Evolutionary conservation across 2,797 vertebrate genomes (phyloP).

Genomic region (Molossus molossus): DNA sequence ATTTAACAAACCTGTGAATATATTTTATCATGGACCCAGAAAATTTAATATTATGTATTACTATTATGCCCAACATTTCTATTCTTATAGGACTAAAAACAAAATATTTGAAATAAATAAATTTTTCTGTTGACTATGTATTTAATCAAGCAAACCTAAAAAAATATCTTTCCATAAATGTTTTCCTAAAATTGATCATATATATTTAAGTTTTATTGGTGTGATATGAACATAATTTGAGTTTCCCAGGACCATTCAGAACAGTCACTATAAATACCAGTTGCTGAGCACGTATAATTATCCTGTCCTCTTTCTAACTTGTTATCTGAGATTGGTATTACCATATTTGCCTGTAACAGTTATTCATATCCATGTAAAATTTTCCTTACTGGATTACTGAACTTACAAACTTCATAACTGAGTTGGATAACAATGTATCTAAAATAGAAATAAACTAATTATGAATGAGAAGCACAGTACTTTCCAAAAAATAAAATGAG

Average conservation of each 20-base stretch:
- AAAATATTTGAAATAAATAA: background rate
- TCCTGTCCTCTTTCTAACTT: background rate
- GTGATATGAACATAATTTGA: conserved; percentile 19
- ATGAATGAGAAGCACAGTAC: background rate
- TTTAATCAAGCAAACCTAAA: background rate
- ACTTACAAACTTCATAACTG: background rate
- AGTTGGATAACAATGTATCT: background rate
- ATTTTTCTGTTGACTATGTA: conserved; percentile 8
- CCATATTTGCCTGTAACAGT: background rate
- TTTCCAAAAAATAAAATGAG: background rate
- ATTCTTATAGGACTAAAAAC: conserved; percentile 20
- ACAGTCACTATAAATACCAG: background rate
- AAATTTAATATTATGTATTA: conserved; percentile 41
- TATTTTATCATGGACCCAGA: background rate
- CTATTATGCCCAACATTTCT: background rate
- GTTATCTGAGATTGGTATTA: background rate
- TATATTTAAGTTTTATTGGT: background rate
- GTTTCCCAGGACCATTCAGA: background rate
- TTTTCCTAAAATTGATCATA: conserved; percentile 29
- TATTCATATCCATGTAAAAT: background rate
- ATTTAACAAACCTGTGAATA: conserved; percentile 41
- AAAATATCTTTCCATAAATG: background rate
- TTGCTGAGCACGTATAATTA: background rate
- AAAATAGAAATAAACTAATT: background rate
- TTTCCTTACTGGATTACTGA: background rate